Evolutionary conservation across 2,113 vertebrate species (phyloP).

Genomic region (Chauna torquata): DNA sequence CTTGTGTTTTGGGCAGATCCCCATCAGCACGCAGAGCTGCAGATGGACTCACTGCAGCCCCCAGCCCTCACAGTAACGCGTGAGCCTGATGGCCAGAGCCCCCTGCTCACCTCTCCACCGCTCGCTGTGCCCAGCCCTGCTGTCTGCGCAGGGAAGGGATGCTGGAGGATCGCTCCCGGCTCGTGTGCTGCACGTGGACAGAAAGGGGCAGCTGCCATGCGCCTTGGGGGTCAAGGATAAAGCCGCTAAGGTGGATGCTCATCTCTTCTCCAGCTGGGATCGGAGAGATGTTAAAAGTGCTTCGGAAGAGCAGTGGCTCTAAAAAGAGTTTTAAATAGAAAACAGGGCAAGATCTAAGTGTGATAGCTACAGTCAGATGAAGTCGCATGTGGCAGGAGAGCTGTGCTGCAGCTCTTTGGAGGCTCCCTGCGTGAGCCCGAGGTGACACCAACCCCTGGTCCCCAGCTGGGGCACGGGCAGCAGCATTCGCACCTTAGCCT

Average conservation of each 20-base stretch:
- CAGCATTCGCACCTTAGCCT: neutral
- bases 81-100: too few species aligned
- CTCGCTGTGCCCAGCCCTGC: fast-evolving
- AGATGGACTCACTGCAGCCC: neutral
- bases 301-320: neutral
- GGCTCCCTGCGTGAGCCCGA: neutral
- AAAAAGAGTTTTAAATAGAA: neutral
- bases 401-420: neutral
- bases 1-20: neutral
- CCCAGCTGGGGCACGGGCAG: neutral
- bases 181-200: fast-evolving
- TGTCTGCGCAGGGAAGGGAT: neutral
- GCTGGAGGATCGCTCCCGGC: neutral
- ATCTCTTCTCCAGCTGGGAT: neutral
- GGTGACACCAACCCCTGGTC: neutral
- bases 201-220: neutral
- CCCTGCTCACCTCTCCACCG: neutral
- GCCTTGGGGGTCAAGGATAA: neutral
- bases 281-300: neutral
- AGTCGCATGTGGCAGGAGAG: neutral
- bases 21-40: fast-evolving
- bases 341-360: neutral
- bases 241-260: neutral
- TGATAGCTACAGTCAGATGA: neutral
- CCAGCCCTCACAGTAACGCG: fast-evolving